Evolutionary conservation across 2,888 invertebrate species (phyloP).

Genomic region (Electrophaes corylata): DNA sequence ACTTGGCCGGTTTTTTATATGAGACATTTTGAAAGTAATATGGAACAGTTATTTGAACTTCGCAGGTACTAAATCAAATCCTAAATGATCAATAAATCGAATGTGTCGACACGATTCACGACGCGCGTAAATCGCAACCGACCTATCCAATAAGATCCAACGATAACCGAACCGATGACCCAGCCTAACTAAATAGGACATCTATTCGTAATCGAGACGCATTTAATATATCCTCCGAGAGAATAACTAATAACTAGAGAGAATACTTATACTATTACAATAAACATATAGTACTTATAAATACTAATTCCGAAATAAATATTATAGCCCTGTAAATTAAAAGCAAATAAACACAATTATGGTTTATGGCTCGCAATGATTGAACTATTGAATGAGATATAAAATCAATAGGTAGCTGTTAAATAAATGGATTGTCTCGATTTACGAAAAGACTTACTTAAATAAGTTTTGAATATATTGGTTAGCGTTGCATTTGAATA

Average conservation of each 20-base stretch:
- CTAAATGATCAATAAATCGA: conserved; percentile 6
- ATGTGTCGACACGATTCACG: conserved; percentile 19
- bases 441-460: conserved; percentile 72
- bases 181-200: conserved; percentile 42
- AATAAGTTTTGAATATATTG: conserved; percentile 55
- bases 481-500: conserved; percentile 46
- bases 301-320: too few relatives aligned
- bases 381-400: conserved; percentile 58
- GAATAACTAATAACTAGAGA: too few relatives aligned
- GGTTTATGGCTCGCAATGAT: conserved; percentile 39
- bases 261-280: too few relatives aligned
- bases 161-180: conserved; percentile 22
- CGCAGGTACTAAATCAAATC: conserved; percentile 6
- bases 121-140: conserved; percentile 22
- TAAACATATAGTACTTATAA: too few relatives aligned
- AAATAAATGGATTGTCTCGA: conserved; percentile 77
- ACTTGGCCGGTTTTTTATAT: too few relatives aligned
- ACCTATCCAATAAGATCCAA: conserved; percentile 26
- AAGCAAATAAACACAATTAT: neutral
- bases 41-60: neutral
- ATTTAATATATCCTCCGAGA: too few relatives aligned
- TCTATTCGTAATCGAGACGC: conserved; percentile 41
- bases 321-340: too few relatives aligned
- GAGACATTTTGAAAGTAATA: too few relatives aligned
- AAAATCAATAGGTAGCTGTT: conserved; percentile 70